phyloP scores from a whole-genome alignment of 37 sponge, comb jelly and placozoan genomes.

The Theonella swinhoei region DNA sequence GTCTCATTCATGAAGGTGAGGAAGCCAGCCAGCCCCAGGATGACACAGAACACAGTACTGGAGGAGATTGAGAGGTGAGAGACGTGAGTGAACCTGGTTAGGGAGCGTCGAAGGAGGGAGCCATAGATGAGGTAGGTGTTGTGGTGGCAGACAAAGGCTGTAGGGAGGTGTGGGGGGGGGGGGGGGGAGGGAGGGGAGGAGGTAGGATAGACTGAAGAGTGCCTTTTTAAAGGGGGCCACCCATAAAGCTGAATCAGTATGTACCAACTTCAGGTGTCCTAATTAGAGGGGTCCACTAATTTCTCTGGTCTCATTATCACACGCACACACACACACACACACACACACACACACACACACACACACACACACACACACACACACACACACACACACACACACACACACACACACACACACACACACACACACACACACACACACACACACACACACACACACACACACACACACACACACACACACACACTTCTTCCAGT shows the following conservation, averaged over 20 bases:
- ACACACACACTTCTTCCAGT: not conserved
- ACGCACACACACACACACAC: too few relatives aligned
- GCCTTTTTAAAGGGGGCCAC: not conserved
- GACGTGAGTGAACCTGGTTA: constrained; percentile 61
- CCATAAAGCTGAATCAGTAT: too few relatives aligned
- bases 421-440: too few relatives aligned
- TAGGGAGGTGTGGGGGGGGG: not conserved
- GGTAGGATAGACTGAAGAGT: not conserved
- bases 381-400: too few relatives aligned
- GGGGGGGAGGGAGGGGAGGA: not conserved
- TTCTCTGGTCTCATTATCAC: too few relatives aligned
- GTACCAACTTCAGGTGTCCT: too few relatives aligned
- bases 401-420: too few relatives aligned
- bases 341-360: too few relatives aligned
- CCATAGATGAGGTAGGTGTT: constrained; percentile 89
- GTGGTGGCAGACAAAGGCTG: constrained; percentile 93
- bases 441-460: too few relatives aligned
- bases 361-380: too few relatives aligned
- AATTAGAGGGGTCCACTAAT: too few relatives aligned
- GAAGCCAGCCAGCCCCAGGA: constrained; percentile 78
- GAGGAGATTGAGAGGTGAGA: constrained; percentile 66
- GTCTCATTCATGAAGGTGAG: constrained; percentile 69
- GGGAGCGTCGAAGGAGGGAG: constrained; percentile 61
- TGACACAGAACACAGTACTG: constrained; percentile 49
- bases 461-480: not conserved